phyloP scores from a whole-genome alignment of 2,113 vertebrate species.

The Lipotes vexillifer region DNA sequence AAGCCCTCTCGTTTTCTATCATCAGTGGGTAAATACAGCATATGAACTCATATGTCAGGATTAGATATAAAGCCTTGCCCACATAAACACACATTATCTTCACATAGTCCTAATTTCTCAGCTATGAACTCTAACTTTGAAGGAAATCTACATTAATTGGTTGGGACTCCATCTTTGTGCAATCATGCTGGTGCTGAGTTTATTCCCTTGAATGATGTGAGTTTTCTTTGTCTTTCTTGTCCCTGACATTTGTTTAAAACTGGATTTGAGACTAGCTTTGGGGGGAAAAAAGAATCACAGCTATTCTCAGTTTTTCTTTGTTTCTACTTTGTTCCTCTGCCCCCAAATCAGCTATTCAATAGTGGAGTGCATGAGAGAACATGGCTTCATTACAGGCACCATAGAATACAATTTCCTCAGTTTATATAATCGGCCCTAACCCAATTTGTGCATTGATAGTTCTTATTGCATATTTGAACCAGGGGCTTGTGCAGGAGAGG shows the following conservation, averaged over 20 bases:
- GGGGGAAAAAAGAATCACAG: background rate
- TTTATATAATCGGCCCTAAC: background rate
- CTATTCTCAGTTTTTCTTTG: background rate
- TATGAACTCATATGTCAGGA: background rate
- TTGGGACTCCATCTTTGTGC: background rate
- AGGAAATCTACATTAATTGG: background rate
- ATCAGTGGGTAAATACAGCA: background rate
- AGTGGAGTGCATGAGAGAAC: background rate
- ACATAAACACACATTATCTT: background rate
- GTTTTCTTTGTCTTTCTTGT: background rate
- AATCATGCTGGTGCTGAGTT: background rate
- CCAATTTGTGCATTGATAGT: background rate
- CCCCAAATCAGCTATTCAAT: background rate
- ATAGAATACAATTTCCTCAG: background rate
- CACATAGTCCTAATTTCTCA: background rate
- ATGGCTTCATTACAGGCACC: background rate
- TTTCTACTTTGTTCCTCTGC: background rate
- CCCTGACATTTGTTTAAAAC: background rate
- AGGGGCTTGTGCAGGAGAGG: background rate
- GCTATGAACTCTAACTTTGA: background rate
- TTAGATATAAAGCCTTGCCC: background rate
- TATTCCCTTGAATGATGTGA: background rate
- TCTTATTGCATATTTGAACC: background rate
- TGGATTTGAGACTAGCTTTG: background rate
- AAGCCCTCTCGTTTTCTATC: background rate